These are phyloP conservation scores for Oenanthe melanoleuca DNA, from an alignment of 2,113 vertebrate genomes.

Conservation along the genomic window DNA sequence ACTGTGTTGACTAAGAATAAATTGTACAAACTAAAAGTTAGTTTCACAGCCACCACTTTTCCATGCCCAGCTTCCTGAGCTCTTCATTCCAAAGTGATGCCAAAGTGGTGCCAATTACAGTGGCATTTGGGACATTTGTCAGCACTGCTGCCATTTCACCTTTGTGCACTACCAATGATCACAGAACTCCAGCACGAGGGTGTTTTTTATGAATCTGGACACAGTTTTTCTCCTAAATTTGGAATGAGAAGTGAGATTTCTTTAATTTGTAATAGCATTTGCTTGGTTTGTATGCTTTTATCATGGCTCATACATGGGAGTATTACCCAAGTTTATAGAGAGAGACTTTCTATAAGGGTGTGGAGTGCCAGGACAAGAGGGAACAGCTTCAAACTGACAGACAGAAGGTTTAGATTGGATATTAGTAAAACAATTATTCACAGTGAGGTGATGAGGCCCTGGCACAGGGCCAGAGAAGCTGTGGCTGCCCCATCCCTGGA, in stretches of 20 bases:
- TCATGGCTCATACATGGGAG: not conserved
- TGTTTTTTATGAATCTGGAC: not conserved
- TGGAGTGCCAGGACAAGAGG: not conserved
- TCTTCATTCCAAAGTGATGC: not conserved
- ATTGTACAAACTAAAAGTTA: not conserved
- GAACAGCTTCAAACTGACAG: not conserved
- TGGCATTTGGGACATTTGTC: not conserved
- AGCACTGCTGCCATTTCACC: not conserved
- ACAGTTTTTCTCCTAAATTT: not conserved
- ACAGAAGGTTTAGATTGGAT: not conserved
- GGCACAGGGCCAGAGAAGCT: not conserved
- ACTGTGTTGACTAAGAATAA: not conserved
- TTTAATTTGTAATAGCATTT: not conserved
- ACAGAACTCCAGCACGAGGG: not conserved
- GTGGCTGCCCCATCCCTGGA: not conserved
- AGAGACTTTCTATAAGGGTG: not conserved
- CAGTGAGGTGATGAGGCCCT: not conserved
- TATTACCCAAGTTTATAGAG: not conserved
- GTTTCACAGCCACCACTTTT: not conserved
- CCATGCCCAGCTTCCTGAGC: not conserved
- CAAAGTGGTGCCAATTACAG: not conserved
- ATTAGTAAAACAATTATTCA: not conserved
- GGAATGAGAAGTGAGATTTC: not conserved
- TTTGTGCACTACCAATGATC: rapidly evolving
- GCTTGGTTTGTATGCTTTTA: not conserved